A percentile compares a stretch with the other conserved stretches of the same genome.
Conservation (phyloP, 2,888 invertebrate genomes). For the Platerodrilus igneus region DNA sequence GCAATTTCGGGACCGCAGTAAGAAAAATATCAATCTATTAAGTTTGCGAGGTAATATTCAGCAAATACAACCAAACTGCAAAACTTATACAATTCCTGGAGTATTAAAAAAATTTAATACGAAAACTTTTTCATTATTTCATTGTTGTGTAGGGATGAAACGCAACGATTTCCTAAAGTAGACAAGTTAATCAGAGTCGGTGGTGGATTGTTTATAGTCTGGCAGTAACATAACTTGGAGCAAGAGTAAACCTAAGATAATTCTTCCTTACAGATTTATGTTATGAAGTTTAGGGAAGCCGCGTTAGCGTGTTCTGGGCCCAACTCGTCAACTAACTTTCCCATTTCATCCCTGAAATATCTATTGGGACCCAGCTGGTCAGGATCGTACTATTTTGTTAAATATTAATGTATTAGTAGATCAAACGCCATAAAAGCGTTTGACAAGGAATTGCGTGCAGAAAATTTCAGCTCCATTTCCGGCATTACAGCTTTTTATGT, state of each 20-base stretch:
- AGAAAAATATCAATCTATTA: no score
- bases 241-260: conserved; percentile 35
- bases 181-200: conserved; percentile 38
- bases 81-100: no score
- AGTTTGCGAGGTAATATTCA: no score
- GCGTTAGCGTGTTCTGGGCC: conserved; percentile 29
- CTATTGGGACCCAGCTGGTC: conserved; percentile 29
- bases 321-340: conserved; percentile 27
- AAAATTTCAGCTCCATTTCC: conserved; percentile 32
- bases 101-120: no score
- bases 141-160: conserved; percentile 22
- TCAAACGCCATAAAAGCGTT: conserved; percentile 36
- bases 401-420: conserved; percentile 38
- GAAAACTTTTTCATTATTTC: conserved; percentile 31
- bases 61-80: no score
- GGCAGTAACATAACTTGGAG: conserved; percentile 32
- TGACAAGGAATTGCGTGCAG: conserved; percentile 38
- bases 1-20: no score
- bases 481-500: conserved; percentile 21
- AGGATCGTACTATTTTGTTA: conserved; percentile 35
- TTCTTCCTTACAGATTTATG: conserved; percentile 37
- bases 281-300: conserved; percentile 32
- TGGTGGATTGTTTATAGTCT: conserved; percentile 35
- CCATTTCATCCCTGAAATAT: conserved; percentile 31
- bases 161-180: conserved; percentile 35